Evolutionary conservation across 1,140 invertebrate genomes (phyloP).

Genomic region (Halesus radiatus): DNA sequence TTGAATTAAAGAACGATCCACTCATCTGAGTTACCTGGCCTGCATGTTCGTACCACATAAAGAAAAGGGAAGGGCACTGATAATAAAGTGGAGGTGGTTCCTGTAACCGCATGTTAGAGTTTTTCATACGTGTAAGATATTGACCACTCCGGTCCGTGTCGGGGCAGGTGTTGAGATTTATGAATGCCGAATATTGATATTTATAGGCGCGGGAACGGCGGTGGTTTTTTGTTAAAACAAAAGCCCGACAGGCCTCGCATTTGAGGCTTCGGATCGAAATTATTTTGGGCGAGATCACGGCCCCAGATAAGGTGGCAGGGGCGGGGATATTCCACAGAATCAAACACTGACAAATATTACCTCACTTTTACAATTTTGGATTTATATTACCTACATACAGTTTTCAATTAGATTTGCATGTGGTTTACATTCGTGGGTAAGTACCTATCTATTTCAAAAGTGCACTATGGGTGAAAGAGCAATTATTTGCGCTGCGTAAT

Average conservation of each 20-base stretch:
- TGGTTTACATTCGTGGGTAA: too few relatives aligned
- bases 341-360: too few relatives aligned
- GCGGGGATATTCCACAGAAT: not conserved
- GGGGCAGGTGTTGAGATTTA: slow-evolving; percentile 54
- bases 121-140: slow-evolving; percentile 46
- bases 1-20: slow-evolving; percentile 1
- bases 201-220: slow-evolving; percentile 53
- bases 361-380: too few relatives aligned
- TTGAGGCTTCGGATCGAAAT: slow-evolving; percentile 66
- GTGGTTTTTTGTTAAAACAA: slow-evolving; percentile 55
- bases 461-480: too few relatives aligned
- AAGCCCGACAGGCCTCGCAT: slow-evolving; percentile 52
- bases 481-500: too few relatives aligned
- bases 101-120: not conserved
- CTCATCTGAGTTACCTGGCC: not conserved
- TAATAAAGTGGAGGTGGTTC: not conserved
- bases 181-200: slow-evolving; percentile 56
- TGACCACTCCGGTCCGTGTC: slow-evolving; percentile 39
- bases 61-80: not conserved
- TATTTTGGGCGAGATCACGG: slow-evolving; percentile 70
- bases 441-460: too few relatives aligned
- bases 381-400: too few relatives aligned
- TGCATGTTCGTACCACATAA: not conserved
- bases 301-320: slow-evolving; percentile 61
- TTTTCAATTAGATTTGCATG: too few relatives aligned